Evolutionary conservation across 2,797 vertebrate species (phyloP).

Genomic region (Pangasius macronema): DNA sequence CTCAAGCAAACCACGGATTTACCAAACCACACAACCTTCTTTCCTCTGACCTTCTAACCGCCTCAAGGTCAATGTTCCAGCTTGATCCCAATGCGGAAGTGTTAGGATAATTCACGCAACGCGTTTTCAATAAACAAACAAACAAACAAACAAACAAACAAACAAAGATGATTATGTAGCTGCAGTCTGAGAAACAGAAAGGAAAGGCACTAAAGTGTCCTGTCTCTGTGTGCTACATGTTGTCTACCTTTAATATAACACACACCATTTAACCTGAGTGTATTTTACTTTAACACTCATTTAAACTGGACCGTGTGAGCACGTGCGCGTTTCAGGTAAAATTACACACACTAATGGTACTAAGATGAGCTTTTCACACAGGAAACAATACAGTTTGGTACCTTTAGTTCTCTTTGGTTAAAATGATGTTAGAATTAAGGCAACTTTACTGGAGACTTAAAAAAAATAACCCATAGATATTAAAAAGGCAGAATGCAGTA

Average conservation of each 20-base stretch:
- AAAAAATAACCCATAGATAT: background rate
- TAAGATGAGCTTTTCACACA: background rate
- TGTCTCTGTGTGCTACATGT: background rate
- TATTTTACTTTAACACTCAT: background rate
- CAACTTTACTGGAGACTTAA: too few species aligned
- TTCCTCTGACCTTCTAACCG: conserved; percentile 29
- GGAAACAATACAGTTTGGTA: background rate
- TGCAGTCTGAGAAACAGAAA: background rate
- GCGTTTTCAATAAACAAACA: too few species aligned
- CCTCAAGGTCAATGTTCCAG: conserved; percentile 4
- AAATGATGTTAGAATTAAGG: background rate
- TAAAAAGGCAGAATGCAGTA: background rate
- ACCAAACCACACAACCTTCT: conserved; percentile 32
- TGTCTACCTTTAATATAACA: background rate
- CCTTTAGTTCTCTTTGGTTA: too few species aligned
- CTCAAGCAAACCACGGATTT: conserved; percentile 23
- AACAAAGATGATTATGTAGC: background rate
- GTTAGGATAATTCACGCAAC: background rate
- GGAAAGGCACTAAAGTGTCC: background rate
- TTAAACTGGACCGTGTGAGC: too few species aligned
- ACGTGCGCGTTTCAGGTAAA: background rate
- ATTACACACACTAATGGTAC: background rate
- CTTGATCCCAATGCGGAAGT: background rate
- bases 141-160: background rate
- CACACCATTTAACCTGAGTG: too few species aligned